These are phyloP conservation scores for Dysidea cf. avara DNA, from an alignment of 37 sponge, comb jelly and placozoan species.

Conservation along the genomic window DNA sequence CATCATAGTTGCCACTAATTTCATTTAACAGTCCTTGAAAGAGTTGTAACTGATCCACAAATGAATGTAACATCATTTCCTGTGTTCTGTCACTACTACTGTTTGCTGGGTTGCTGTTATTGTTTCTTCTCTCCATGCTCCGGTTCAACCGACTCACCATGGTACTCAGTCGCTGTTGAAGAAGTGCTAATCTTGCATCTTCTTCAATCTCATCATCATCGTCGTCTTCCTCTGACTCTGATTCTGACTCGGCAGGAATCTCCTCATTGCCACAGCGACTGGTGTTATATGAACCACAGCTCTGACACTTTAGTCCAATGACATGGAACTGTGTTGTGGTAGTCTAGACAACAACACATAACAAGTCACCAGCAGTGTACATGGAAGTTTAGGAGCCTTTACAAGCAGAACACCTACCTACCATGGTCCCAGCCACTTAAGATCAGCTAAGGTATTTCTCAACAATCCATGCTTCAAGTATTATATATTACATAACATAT, in stretches of 20 bases:
- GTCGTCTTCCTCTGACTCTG: slow-evolving; percentile 8
- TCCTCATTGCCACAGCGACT: slow-evolving; percentile 62
- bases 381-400: not conserved
- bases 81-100: not conserved
- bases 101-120: not conserved
- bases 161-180: too few relatives aligned
- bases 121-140: too few relatives aligned
- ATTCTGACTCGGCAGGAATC: slow-evolving; percentile 42
- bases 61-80: not conserved
- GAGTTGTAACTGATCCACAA: not conserved
- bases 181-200: too few relatives aligned
- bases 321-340: slow-evolving; percentile 45
- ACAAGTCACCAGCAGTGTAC: too few relatives aligned
- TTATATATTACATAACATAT: too few relatives aligned
- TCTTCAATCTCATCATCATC: slow-evolving; percentile 7
- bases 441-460: not conserved
- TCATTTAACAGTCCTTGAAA: not conserved
- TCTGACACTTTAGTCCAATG: slow-evolving; percentile 66
- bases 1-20: too few relatives aligned
- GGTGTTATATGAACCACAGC: slow-evolving; percentile 79
- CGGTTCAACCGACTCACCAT: not conserved
- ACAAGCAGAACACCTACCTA: not conserved
- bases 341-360: too few relatives aligned
- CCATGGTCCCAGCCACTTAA: not conserved
- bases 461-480: too few relatives aligned